A percentile compares a stretch with the other conserved stretches of the same genome.
Conservation (phyloP, 2,888 invertebrate species). For the Trisateles emortualis region DNA sequence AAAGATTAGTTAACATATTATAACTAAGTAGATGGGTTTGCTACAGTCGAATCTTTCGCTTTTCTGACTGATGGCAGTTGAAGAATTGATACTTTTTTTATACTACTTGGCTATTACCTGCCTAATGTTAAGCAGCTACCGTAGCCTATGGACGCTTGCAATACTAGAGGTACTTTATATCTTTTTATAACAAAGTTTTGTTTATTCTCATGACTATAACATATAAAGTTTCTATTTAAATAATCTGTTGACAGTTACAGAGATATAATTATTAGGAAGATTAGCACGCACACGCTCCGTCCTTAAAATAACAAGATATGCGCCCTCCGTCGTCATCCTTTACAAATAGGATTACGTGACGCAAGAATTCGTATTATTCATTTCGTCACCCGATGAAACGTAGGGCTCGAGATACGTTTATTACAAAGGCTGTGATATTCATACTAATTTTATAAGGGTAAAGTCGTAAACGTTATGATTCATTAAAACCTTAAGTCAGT, state of each 20-base stretch:
- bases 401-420: conserved; percentile 9
- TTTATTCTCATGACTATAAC: too few species aligned
- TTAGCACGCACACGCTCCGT: conserved; percentile 33
- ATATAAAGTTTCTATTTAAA: neutral
- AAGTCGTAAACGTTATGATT: neutral
- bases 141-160: too few species aligned
- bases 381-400: conserved; percentile 40
- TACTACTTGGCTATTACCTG: too few species aligned
- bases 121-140: too few species aligned
- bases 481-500: neutral
- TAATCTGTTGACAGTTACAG: neutral
- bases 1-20: neutral
- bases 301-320: conserved; percentile 33
- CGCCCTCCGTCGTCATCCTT: conserved; percentile 28
- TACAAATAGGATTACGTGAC: conserved; percentile 49
- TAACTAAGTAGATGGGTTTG: too few species aligned
- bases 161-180: too few species aligned
- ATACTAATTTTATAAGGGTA: conserved; percentile 16
- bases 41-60: too few species aligned
- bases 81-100: too few species aligned
- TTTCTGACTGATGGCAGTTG: too few species aligned
- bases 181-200: too few species aligned
- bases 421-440: conserved; percentile 15
- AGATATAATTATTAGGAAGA: conserved; percentile 36
- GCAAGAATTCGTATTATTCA: conserved; percentile 46